A percentile compares a stretch with the other conserved stretches of the same genome.
Conservation (phyloP, 2,888 invertebrate genomes). For the Nycteola revayana region DNA sequence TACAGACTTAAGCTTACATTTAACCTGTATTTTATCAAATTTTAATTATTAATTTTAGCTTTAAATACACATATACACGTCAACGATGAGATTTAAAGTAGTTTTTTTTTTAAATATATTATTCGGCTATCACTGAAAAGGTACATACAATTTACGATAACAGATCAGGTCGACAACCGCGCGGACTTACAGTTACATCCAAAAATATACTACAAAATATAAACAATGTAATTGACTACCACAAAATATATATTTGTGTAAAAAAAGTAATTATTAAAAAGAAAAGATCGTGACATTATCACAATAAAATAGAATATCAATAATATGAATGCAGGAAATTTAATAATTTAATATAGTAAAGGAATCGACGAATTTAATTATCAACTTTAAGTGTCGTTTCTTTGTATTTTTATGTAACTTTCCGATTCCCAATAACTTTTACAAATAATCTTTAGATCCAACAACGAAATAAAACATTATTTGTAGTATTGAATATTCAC, state of each 20-base stretch:
- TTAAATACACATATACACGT: conserved; percentile 72
- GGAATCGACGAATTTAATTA: no score
- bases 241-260: conserved; percentile 18
- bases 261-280: no score
- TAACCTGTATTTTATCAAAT: conserved; percentile 58
- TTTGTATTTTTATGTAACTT: no score
- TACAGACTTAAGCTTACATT: conserved; percentile 55
- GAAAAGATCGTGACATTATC: no score
- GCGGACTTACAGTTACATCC: conserved; percentile 36
- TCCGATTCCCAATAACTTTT: no score
- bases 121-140: conserved; percentile 63
- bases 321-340: no score
- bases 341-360: no score
- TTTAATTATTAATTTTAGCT: conserved; percentile 47
- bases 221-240: conserved; percentile 24
- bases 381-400: no score
- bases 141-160: conserved; percentile 67
- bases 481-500: conserved; percentile 17
- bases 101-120: conserved; percentile 42
- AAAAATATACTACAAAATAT: conserved; percentile 26
- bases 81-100: conserved; percentile 52
- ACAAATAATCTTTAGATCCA: conserved; percentile 3
- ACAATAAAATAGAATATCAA: no score
- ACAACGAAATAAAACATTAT: conserved; percentile 24
- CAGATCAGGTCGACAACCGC: conserved; percentile 59